These are phyloP conservation scores for Ophiothrix spiculata DNA, from an alignment of 35 echinoderm and acorn worm genomes.

Conservation along the genomic window DNA sequence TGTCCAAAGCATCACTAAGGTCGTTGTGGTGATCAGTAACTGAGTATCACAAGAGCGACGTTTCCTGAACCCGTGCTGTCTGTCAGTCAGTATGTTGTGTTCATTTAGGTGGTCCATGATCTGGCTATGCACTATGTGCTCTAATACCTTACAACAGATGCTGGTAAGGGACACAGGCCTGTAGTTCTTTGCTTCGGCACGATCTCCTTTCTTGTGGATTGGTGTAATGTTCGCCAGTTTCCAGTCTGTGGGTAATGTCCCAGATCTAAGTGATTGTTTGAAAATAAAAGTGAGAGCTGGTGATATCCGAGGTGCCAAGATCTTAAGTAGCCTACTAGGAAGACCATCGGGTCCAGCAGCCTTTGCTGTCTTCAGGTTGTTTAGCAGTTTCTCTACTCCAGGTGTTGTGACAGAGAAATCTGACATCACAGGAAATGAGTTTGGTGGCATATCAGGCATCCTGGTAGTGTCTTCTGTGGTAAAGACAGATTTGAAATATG, in stretches of 20 bases:
- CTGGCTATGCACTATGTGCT: slow-evolving; percentile 17
- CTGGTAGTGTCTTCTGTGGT: too few relatives aligned
- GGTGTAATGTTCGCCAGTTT: slow-evolving; percentile 25
- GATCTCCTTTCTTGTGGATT: slow-evolving; percentile 39
- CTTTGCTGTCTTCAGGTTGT: neutral
- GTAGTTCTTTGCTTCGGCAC: slow-evolving; percentile 31
- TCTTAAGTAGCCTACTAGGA: slow-evolving; percentile 12
- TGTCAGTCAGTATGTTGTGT: slow-evolving; percentile 29
- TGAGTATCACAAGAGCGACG: slow-evolving; percentile 31
- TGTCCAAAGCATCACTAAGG: slow-evolving; percentile 3
- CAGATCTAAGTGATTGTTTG: slow-evolving; percentile 23
- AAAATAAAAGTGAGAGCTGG: slow-evolving; percentile 31
- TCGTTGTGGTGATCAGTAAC: slow-evolving; percentile 10
- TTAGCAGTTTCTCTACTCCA: slow-evolving; percentile 21
- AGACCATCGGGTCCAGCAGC: slow-evolving; percentile 29
- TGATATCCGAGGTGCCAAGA: too few relatives aligned
- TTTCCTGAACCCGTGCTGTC: slow-evolving; percentile 42
- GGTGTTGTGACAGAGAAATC: slow-evolving; percentile 17
- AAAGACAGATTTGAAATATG: too few relatives aligned
- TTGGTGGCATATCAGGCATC: too few relatives aligned
- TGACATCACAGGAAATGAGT: neutral
- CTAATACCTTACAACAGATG: slow-evolving; percentile 38
- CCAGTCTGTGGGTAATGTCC: slow-evolving; percentile 21
- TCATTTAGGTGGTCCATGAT: slow-evolving; percentile 48
- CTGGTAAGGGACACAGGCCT: slow-evolving; percentile 34